Evolutionary conservation across 2,888 invertebrate species (phyloP), one percentile per base, ranked within the genome.

Genomic region (Notodromas monacha): DNA sequence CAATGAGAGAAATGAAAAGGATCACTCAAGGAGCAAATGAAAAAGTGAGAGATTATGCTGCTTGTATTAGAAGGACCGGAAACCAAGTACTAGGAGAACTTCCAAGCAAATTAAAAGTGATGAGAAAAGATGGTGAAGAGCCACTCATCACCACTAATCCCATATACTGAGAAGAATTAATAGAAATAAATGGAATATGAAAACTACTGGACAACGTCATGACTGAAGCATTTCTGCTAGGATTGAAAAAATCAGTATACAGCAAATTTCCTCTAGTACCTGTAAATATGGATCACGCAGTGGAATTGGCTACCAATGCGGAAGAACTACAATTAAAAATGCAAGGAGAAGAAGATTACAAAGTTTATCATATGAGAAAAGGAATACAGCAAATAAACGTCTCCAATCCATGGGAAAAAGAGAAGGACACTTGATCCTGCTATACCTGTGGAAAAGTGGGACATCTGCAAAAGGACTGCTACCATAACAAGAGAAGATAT

Each of bases 21-120:
- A 21, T 21, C 21, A 21, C 21, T 21, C 21, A 21, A 21, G 21
- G 21, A 6, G 21, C 21, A 21, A 21, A 21, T 21, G 21, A 21
- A 21, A 21, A n/a, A 21, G 21, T 21, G n/a, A 21, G 21, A 21
- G 21, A 21, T 21, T 21, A 21, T 21, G 21, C 21, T 21, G 21
- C 21, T 21, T n/a, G 21, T 21, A 21, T 21, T n/a, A 21, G 21
- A 21, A 21, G 21, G n/a, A 21, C 21, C 21, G 21, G 21, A 21
- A 21, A 21, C n/a, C 21, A 21, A 21, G 21, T 21, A 21, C 21
- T 21, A 8, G 21, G 21, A 21, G 21, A 21, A 21, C 21, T 21
- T 8, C 21, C 21, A 21, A 21, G 21, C 21, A n/a, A 21, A 21
- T 21, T 21, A 21, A 21, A 21, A 21, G 21, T 21, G 21, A 21